phyloP scores from a whole-genome alignment of 1,140 invertebrate genomes.

The Ostrea denselamellosa region DNA sequence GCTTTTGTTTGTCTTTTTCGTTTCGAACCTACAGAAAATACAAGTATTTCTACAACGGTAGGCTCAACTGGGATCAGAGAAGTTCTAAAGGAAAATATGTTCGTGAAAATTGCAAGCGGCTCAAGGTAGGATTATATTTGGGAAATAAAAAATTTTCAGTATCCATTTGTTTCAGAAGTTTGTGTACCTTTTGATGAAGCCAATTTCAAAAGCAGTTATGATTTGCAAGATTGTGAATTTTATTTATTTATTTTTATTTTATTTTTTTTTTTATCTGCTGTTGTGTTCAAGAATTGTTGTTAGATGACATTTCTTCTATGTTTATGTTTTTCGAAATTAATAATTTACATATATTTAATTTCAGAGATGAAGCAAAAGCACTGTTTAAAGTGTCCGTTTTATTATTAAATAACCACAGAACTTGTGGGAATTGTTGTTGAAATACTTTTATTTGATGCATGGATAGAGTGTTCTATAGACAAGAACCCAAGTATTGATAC shows the following conservation, averaged over 20 bases:
- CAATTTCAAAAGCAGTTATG: background rate
- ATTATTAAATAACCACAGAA: background rate
- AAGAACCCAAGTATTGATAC: slow-evolving; percentile 13
- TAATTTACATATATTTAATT: background rate
- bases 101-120: slow-evolving; percentile 94
- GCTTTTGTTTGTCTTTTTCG: slow-evolving; percentile 50
- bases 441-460: slow-evolving; percentile 34
- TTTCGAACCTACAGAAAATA: slow-evolving; percentile 70
- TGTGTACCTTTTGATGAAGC: background rate
- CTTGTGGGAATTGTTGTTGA: background rate
- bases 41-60: slow-evolving; percentile 78
- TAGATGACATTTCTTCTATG: background rate
- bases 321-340: background rate
- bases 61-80: slow-evolving; percentile 78
- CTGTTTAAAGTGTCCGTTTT: background rate
- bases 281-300: background rate
- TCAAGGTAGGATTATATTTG: slow-evolving; percentile 85
- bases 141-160: background rate
- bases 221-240: background rate
- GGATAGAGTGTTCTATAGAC: background rate
- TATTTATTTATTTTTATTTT: too few species aligned
- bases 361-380: background rate
- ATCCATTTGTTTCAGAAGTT: background rate
- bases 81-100: slow-evolving; percentile 77
- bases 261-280: background rate